These are phyloP conservation scores for Cryptophagus acutangulus DNA, from an alignment of 2,888 invertebrate species.

Conservation along the genomic window DNA sequence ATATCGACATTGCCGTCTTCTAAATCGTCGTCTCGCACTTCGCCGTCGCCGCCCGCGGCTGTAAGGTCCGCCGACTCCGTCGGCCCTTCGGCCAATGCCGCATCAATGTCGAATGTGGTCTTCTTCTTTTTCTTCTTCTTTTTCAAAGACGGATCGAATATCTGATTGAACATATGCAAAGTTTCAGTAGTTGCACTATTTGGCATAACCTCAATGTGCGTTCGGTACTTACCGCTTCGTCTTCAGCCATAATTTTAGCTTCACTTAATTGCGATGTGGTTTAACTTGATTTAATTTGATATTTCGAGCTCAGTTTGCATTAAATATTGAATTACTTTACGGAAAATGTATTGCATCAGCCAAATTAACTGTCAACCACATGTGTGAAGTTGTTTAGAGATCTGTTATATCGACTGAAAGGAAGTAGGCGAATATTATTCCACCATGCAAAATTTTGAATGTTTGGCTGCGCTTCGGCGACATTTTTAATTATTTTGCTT, in stretches of 20 bases:
- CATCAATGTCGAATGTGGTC: slow-evolving; percentile 87
- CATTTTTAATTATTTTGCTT: no score
- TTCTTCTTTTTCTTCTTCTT: slow-evolving; percentile 97
- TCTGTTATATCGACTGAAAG: slow-evolving; percentile 1
- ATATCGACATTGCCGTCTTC: slow-evolving; percentile 67
- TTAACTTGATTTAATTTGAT: not conserved
- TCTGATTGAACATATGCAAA: no score
- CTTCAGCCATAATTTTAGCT: slow-evolving; percentile 48
- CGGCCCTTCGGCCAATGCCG: slow-evolving; percentile 64
- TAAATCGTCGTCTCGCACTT: slow-evolving; percentile 50
- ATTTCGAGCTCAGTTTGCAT: no score
- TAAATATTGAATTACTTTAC: not conserved
- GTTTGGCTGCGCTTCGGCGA: no score
- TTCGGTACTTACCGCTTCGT: slow-evolving; percentile 51
- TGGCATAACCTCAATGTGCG: no score
- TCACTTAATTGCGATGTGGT: not conserved
- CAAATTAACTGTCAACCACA: slow-evolving; percentile 17
- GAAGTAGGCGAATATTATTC: no score
- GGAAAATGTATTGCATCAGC: slow-evolving; percentile 31
- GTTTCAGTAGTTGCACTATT: no score
- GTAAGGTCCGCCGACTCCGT: slow-evolving; percentile 39
- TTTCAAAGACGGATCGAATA: slow-evolving; percentile 78
- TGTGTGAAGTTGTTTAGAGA: slow-evolving; percentile 8
- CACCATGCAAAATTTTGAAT: no score
- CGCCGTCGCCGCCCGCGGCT: slow-evolving; percentile 53